Evolutionary conservation across 2,888 invertebrate species (phyloP), one percentile per base, ranked within the genome.

Genomic region (Drosophila formosana): DNA sequence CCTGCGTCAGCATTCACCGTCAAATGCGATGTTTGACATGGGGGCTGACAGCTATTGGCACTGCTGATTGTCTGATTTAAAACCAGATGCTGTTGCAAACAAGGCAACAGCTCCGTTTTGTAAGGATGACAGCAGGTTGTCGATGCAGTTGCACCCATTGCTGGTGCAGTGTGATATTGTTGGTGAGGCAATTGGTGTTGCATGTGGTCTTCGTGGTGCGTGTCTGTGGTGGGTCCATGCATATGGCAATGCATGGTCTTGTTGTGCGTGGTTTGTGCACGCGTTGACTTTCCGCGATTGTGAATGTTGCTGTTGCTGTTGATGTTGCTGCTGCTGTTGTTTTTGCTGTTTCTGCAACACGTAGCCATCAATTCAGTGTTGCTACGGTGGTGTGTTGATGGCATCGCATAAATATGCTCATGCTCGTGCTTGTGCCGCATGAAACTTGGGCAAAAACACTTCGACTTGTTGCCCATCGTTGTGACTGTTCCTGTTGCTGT

Each of bases 11-110:
- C 70, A 34, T 78, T 79, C 78, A 75, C 80, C 72, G 88, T 89
- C 90, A 90, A 82, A 75, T 82, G 65, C 74, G 71, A 61, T 9
- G 66, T 75, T 78, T 88, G 90, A 88, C 88, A 78, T 52, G 81
- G 75, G 78, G 76, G 56, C 88, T 89, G 90, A 67, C 77, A 88
- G 47, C 72, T 69, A 28, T 71, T 64, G 66, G 69, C 66, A 71
- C 74, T 79, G 73, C 82, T 87, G 49, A 91, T 78, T 61, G 88
- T 90, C 79, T 91, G 91, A 53, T 90, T 90, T 72, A 91, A 90
- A 91, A 92, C 92, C 52, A 90, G 89, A 89, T 89, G 90, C 92
- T 92, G 92, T 92, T 92, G 91, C 91, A 89, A 61, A 88, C 91
- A 90, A 56, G 91, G 90, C 91, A 92, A 92, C 91, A 91, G 91